Conservation (phyloP, 2,113 vertebrate species). For the Mormyrus iriodes region DNA sequence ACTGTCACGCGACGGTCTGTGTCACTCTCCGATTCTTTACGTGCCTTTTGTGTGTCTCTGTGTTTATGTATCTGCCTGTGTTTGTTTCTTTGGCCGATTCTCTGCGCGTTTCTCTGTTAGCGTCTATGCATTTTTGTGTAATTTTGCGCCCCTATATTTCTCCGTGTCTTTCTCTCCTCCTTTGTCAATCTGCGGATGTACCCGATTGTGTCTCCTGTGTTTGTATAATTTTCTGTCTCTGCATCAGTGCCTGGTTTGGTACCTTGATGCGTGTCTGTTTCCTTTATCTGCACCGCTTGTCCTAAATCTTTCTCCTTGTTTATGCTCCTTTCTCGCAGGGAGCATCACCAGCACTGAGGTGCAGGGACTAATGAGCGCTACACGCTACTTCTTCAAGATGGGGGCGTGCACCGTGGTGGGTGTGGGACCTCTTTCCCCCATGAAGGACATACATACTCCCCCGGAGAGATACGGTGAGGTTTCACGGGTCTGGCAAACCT, state of each 20-base stretch:
- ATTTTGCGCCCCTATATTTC: background rate
- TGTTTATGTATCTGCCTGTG: background rate
- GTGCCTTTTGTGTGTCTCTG: background rate
- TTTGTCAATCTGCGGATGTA: background rate
- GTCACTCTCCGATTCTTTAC: background rate
- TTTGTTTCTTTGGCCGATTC: background rate
- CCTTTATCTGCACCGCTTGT: background rate
- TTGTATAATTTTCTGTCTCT: background rate
- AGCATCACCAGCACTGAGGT: slow-evolving; percentile 80
- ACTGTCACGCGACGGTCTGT: slow-evolving; percentile 78
- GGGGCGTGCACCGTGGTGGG: slow-evolving; percentile 83
- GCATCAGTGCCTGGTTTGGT: background rate
- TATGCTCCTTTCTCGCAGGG: slow-evolving; percentile 55
- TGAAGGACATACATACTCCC: slow-evolving; percentile 80
- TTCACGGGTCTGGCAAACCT: background rate
- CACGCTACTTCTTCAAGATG: slow-evolving; percentile 90
- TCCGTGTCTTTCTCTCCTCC: background rate
- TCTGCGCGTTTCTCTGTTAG: background rate
- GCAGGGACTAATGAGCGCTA: slow-evolving; percentile 75
- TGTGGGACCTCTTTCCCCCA: slow-evolving; percentile 77
- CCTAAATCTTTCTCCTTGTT: background rate
- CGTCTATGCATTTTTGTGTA: background rate
- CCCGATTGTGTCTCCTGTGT: background rate
- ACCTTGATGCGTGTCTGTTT: background rate
- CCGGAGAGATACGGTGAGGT: slow-evolving; percentile 62